Percentiles rank a stretch among this genome's conserved stretches.
Evolutionary conservation across 2,888 invertebrate species (phyloP).

Genomic region (Eupelmus urozonus): DNA sequence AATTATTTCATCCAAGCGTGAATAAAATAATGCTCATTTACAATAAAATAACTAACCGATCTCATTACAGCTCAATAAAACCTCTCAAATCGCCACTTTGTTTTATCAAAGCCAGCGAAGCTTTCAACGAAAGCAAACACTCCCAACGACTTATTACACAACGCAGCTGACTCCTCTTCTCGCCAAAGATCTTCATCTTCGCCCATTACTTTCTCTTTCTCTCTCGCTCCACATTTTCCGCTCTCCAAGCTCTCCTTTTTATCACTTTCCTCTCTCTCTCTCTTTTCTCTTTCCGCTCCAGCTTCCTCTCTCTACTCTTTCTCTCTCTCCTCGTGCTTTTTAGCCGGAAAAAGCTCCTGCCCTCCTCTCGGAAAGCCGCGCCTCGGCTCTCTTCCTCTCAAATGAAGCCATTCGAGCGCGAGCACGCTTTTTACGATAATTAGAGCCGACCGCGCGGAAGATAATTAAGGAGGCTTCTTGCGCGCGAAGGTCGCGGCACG

Average conservation of each 20-base stretch:
- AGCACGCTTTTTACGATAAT: constrained; percentile 42
- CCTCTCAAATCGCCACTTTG: too few species aligned
- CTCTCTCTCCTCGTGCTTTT: constrained; percentile 21
- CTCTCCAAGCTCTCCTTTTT: neutral
- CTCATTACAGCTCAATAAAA: too few species aligned
- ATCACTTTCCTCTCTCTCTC: constrained; percentile 28
- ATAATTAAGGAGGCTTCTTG: constrained; percentile 41
- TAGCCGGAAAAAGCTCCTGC: constrained; percentile 9
- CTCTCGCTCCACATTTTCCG: constrained; percentile 31
- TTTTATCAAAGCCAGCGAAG: too few species aligned
- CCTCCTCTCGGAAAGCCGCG: neutral
- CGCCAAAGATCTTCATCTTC: constrained; percentile 10
- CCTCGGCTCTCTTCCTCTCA: neutral
- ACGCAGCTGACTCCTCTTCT: neutral
- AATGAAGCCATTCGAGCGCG: constrained; percentile 39
- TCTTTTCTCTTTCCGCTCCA: neutral
- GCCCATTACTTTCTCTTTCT: constrained; percentile 39
- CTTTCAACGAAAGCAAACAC: too few species aligned
- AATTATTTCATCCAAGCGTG: too few species aligned
- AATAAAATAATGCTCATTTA: too few species aligned
- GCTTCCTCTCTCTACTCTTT: constrained; percentile 5
- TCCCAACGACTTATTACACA: too few species aligned
- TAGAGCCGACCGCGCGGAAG: constrained; percentile 38
- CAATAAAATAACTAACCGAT: too few species aligned
- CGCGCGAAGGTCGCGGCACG: constrained; percentile 39